Conservation (phyloP, 64 coral and sea anemone genomes). For the Pachyseris speciosa region DNA sequence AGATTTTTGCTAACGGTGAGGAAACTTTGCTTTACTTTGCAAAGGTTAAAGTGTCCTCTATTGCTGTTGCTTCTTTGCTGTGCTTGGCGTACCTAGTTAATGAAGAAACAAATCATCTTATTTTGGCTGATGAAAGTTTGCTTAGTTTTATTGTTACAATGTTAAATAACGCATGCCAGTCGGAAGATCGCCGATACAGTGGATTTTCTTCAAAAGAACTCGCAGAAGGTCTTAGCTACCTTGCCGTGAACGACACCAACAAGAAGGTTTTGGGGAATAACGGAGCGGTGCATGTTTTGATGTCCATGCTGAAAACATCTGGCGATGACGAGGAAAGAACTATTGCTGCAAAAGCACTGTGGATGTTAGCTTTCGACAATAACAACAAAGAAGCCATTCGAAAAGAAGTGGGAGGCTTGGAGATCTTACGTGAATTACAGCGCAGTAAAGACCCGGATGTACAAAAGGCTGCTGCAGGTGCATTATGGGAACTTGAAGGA, state of each 20-base stretch:
- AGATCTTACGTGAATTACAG: too few relatives aligned
- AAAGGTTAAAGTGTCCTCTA: background rate
- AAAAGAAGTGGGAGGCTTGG: conserved; percentile 24
- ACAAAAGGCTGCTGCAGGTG: conserved; percentile 63
- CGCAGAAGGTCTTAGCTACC: conserved; percentile 21
- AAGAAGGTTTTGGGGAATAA: conserved; percentile 47
- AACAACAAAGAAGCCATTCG: conserved; percentile 43
- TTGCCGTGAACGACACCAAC: conserved; percentile 37
- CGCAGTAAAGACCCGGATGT: conserved; percentile 39
- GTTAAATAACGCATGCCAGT: background rate
- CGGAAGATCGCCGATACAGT: background rate
- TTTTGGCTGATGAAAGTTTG: background rate
- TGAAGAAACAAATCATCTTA: conserved; percentile 16
- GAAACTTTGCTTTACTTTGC: conserved; percentile 25
- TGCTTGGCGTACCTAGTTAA: conserved; percentile 1
- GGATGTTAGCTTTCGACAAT: conserved; percentile 77
- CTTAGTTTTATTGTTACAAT: conserved; percentile 12
- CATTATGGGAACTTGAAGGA: conserved; percentile 80
- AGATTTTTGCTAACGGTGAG: background rate
- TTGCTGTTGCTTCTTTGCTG: background rate
- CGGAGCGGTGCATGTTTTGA: conserved; percentile 58
- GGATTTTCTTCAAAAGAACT: conserved; percentile 30
- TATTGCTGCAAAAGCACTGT: conserved; percentile 39
- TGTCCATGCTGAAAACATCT: conserved; percentile 37
- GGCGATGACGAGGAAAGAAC: conserved; percentile 39